Evolutionary conservation across 2,113 vertebrate genomes (phyloP), one percentile per base, ranked within the genome.

Genomic region (Dendrocopos noguchii): DNA sequence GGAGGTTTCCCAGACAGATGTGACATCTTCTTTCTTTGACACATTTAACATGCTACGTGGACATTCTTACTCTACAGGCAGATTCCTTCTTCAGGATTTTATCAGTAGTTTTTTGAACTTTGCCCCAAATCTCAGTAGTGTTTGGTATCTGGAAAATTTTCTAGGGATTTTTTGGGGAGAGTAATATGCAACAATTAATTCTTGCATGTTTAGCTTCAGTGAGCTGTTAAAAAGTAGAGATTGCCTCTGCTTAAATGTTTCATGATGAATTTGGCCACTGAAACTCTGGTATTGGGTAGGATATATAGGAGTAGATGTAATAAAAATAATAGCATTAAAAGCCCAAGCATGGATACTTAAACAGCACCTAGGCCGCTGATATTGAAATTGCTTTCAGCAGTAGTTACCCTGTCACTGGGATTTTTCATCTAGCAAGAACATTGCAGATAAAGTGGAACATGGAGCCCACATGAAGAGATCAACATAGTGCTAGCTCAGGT

Each of bases 291-390:
- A 9, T 28, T 73, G 56, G 60, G 28, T 70, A 85, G 56, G 47
- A 33, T 27, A 50, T 29, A 20, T 10, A 57, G 44, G 27, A 87
- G 18, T 25, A 8, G 8, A n/a, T 87, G 50, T 66, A 76, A 65
- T 61, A 89, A 84, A 90, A 84, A 36, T 33, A 84, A 77, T 39
- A 87, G 29, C 67, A 87, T 5, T 76, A 77, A 73, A 82, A 46
- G 6, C 28, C 29, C 31, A 59, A 34, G 15, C 42, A 56, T 12
- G 46, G 19, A 25, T 70, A 64, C 27, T 46, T 61, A 29, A 72
- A n/a, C 13, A 65, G 80, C 74, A 80, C 27, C 31, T 64, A 27
- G 17, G 44, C 66, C n/a, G 47, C 47, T 2, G 1, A 18, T 56
- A 84, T 3, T n/a, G 64, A 66, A 81, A 87, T 61, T 88, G 25